Conservation (phyloP, 2,797 vertebrate genomes). For the Catamblyrhynchus diadema region DNA sequence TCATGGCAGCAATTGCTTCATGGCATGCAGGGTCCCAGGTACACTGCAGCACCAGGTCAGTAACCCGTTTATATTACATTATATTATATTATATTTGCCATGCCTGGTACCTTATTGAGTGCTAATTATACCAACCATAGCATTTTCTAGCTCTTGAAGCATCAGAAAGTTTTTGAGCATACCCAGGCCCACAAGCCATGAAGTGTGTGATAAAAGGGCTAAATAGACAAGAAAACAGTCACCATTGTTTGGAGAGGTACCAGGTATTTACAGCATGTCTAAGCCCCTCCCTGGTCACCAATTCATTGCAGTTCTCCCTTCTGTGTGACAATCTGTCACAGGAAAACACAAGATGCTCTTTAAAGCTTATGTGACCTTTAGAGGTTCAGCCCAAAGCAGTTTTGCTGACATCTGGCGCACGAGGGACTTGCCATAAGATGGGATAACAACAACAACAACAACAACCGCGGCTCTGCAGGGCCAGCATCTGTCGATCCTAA, state of each 20-base stretch:
- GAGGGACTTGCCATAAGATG: background rate
- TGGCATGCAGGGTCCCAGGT: background rate
- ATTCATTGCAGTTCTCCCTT: background rate
- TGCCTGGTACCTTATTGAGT: background rate
- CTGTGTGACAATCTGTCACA: background rate
- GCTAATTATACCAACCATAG: background rate
- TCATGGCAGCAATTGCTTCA: background rate
- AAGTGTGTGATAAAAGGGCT: background rate
- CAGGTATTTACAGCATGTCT: background rate
- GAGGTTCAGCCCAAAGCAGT: slow-evolving; percentile 32
- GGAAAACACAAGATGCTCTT: slow-evolving; percentile 34
- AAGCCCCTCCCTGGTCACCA: background rate
- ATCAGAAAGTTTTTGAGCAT: background rate
- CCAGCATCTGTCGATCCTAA: background rate
- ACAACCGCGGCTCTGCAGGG: background rate
- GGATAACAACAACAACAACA: slow-evolving; percentile 11
- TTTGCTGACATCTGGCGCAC: slow-evolving; percentile 32
- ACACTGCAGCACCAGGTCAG: background rate
- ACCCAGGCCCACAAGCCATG: background rate
- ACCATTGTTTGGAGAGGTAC: background rate
- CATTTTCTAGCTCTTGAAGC: background rate
- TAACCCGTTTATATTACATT: background rate
- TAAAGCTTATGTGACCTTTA: slow-evolving; percentile 30
- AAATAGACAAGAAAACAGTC: background rate
- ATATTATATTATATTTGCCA: background rate